Base-by-base conservation (phyloP, 2,797 vertebrate species). In the Sphaeramia orbicularis region DNA sequence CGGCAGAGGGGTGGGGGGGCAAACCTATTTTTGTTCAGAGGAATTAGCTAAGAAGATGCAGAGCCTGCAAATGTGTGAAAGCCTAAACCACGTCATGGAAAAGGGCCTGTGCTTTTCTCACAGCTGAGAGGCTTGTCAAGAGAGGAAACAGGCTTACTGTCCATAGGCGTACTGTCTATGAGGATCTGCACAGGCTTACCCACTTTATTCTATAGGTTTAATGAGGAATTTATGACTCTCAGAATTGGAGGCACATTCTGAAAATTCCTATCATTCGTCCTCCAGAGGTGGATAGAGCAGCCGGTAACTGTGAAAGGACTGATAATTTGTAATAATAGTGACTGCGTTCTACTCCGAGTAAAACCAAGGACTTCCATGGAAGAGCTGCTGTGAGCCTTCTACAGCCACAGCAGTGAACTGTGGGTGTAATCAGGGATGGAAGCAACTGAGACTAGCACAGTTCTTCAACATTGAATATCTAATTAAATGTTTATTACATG, bases 11-110 rank as follows among this genome's bases (percentile, higher is more conserved):
- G 4, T 27, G 15, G 38, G 15, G 38, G 37, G 47, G 47, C 7
- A 1, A 72, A 61, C 54, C 68, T 83, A 75, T 85, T 88, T 77
- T 73, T 35, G 53, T 71, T 41, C 32, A 44, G 60, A 71, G 64
- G 66, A 76, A 79, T 64, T 65, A 75, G 78, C 68, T 53, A 51
- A 10, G 10, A 75, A 68, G 68, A 80, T 52, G 21, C 71, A 60
- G 35, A 66, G 62, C 41, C 59, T 45, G n/a, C 4, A 14, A 80
- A 81, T 35, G 69, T 80, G 83, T 54, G 63, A 85, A 88, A 37
- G 3, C 43, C 60, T 32, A 49, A 52, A 27, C 68, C 58, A 74
- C 38, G 37, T 61, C 59, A 76, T 51, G 40, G 48, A 77, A 69
- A 54, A 57, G 50, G 24, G 77, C 62, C 68, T 49, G 16, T 61